A percentile compares a stretch with the other conserved stretches of the same genome.
Evolutionary conservation across 2,797 vertebrate genomes (phyloP).

Genomic region (Cryptoblepharus egeriae): DNA sequence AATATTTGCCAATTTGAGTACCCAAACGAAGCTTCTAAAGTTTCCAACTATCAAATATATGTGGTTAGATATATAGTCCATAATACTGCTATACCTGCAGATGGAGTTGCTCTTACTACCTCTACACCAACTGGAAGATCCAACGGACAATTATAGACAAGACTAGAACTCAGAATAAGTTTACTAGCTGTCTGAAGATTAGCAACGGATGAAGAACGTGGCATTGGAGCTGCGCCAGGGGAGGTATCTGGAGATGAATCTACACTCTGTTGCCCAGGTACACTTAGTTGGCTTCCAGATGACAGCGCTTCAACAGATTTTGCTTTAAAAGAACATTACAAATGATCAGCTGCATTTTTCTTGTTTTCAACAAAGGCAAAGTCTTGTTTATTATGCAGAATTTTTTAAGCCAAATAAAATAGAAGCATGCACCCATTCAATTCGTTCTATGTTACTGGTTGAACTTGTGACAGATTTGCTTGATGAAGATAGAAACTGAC

Average conservation of each 20-base stretch:
- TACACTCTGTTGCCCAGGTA: slow-evolving; percentile 83
- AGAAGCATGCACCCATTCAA: background rate
- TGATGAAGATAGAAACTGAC: background rate
- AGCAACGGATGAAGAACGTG: slow-evolving; percentile 94
- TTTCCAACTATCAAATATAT: slow-evolving; percentile 1
- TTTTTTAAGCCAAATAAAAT: background rate
- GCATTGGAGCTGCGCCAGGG: slow-evolving; percentile 84
- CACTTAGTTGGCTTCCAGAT: slow-evolving; percentile 85
- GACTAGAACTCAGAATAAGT: slow-evolving; percentile 93
- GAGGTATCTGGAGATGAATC: slow-evolving; percentile 90
- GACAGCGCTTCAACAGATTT: slow-evolving; percentile 75
- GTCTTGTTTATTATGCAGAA: slow-evolving; percentile 11
- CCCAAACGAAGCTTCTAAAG: no score
- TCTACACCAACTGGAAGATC: slow-evolving; percentile 92
- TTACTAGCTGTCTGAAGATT: slow-evolving; percentile 98
- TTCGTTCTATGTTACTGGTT: background rate
- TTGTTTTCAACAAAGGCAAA: background rate
- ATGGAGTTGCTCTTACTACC: slow-evolving; percentile 95
- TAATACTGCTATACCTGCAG: slow-evolving; percentile 84
- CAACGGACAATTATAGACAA: slow-evolving; percentile 92
- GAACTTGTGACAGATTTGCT: background rate
- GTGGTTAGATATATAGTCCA: background rate
- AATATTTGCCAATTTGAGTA: no score
- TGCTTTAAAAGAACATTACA: slow-evolving; percentile 74
- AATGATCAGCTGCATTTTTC: background rate